phyloP scores from a whole-genome alignment of 2,888 invertebrate species.

The Eustalomyia histrio region DNA sequence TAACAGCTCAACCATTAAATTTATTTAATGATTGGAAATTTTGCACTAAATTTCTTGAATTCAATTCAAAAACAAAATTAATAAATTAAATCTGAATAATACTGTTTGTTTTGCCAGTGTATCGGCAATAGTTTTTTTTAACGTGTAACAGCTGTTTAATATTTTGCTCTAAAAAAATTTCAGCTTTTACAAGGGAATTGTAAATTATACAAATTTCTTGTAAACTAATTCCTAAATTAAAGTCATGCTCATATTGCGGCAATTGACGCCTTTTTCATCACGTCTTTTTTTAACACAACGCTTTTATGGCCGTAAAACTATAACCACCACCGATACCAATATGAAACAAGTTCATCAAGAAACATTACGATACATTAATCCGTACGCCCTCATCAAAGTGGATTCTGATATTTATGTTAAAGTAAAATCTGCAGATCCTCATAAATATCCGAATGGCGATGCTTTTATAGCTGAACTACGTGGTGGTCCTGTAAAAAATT shows the following conservation, averaged over 20 bases:
- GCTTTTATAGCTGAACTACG: slow-evolving; percentile 71
- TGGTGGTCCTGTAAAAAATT: slow-evolving; percentile 70
- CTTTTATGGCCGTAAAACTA: slow-evolving; percentile 48
- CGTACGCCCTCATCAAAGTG: slow-evolving; percentile 70
- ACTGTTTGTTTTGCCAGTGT: too few relatives aligned
- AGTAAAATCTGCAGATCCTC: slow-evolving; percentile 71
- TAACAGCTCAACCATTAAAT: too few relatives aligned
- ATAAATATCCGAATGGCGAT: slow-evolving; percentile 71
- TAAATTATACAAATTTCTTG: not conserved
- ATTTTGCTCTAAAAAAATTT: slow-evolving; percentile 9
- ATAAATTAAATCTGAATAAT: too few relatives aligned
- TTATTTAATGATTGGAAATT: too few relatives aligned
- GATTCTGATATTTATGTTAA: slow-evolving; percentile 71
- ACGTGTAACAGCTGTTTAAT: not conserved
- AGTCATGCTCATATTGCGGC: slow-evolving; percentile 54
- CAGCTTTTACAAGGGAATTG: not conserved
- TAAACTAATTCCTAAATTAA: not conserved
- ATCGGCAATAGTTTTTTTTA: too few relatives aligned
- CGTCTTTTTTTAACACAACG: slow-evolving; percentile 19
- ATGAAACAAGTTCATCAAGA: slow-evolving; percentile 72
- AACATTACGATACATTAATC: slow-evolving; percentile 71
- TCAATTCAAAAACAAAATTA: too few relatives aligned
- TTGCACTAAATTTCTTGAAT: too few relatives aligned
- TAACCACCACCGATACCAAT: slow-evolving; percentile 9
- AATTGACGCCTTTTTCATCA: slow-evolving; percentile 24